phyloP scores from a whole-genome alignment of 2,888 invertebrate species.

The Nomada hirtipes region DNA sequence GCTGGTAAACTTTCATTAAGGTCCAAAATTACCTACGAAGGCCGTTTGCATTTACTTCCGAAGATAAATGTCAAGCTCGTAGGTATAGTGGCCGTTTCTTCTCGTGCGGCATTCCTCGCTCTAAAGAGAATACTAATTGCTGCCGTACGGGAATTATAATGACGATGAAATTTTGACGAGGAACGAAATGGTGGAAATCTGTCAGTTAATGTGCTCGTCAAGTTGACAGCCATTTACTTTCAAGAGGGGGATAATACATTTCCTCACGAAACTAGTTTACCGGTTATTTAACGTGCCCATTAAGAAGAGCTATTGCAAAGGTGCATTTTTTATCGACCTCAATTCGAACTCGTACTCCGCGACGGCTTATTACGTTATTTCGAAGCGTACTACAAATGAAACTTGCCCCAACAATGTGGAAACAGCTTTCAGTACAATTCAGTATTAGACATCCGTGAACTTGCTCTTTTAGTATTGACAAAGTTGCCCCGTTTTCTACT shows the following conservation, averaged over 20 bases:
- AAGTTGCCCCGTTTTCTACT: too few species aligned
- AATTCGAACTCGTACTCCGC: neutral
- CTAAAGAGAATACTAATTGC: neutral
- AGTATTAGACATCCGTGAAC: neutral
- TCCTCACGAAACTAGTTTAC: neutral
- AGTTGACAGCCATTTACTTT: slow-evolving; percentile 1
- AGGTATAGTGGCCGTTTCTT: neutral
- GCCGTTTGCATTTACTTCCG: neutral
- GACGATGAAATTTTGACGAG: neutral
- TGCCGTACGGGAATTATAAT: neutral
- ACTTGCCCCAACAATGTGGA: too few species aligned
- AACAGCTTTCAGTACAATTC: too few species aligned
- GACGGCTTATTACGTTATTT: neutral
- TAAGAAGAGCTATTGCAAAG: neutral
- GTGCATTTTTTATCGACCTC: neutral
- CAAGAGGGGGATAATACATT: neutral
- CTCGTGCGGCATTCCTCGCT: too few species aligned
- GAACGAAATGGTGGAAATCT: neutral
- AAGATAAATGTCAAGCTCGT: neutral
- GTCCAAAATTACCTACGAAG: neutral
- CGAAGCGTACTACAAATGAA: neutral
- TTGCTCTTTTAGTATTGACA: neutral
- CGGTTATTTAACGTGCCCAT: neutral
- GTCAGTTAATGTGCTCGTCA: neutral
- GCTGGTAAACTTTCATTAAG: neutral